Evolutionary conservation across 1,140 invertebrate genomes (phyloP).

Genomic region (Lamellibrachia luymesi): DNA sequence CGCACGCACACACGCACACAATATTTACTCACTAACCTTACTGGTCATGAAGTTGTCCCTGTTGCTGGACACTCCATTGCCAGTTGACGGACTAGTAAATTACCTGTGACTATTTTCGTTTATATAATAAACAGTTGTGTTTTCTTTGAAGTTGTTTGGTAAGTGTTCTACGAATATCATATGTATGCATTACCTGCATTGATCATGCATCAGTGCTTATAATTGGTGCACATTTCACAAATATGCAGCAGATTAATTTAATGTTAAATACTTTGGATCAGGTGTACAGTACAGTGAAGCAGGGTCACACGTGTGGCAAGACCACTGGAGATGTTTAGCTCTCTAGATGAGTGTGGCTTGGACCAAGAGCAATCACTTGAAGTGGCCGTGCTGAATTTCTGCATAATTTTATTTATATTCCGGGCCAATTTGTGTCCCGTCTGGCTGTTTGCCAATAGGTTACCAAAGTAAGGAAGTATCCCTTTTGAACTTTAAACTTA

Average conservation of each 20-base stretch:
- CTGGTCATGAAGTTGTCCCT: neutral
- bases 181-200: too few relatives aligned
- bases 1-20: too few relatives aligned
- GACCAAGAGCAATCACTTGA: neutral
- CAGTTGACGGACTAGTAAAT: neutral
- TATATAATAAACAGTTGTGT: too few relatives aligned
- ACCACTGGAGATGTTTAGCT: neutral
- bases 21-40: neutral
- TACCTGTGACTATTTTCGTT: neutral
- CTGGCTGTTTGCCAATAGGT: neutral
- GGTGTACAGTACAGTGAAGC: neutral
- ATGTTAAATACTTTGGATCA: neutral
- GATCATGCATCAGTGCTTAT: too few relatives aligned
- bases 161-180: too few relatives aligned
- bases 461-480: neutral
- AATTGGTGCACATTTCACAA: too few relatives aligned
- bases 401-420: too few relatives aligned
- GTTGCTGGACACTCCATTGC: neutral
- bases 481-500: neutral
- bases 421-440: too few relatives aligned
- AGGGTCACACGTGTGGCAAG: neutral
- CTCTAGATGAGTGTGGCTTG: neutral
- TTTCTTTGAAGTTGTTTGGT: too few relatives aligned
- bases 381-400: neutral
- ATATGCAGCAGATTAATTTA: neutral